Evolutionary conservation across 2,888 invertebrate genomes (phyloP), one percentile per base, ranked within the genome.

Genomic region (Agriotes lineatus): DNA sequence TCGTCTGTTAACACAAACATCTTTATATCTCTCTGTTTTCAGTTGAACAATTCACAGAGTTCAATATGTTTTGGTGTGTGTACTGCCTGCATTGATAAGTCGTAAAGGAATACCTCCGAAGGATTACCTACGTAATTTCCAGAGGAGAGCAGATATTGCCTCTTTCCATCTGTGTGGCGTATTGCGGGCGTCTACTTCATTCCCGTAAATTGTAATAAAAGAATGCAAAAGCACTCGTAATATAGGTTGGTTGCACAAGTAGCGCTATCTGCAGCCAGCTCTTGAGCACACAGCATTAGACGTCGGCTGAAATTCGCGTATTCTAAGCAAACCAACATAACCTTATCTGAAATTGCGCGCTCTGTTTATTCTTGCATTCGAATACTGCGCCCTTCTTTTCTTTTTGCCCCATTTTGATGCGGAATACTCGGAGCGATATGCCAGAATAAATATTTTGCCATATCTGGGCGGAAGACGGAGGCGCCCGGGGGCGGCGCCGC

Each of bases 401-500:
- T 58, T 44, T 58, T 58, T 44, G 42, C 19, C 56, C 44, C 58
- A 18, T 58, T 30, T 58, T 44, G 56, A 56, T 56, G 56, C 56
- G 56, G 16, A 56, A 16, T 22, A 39, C 56, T 39, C 39, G 56
- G 12, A 39, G 39, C 37, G 60, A 48, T 60, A 60, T 30, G 45
- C 60, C 60, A 48, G 48, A 60, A 60, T 60, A 60, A 60, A 60
- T 60, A 60, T 60, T 60, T 60, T 61, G 52, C 39, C 20, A 61
- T 48, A 58, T 58, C 44, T 30, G 58, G 54, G 57, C 58, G 66
- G 57, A 30, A 67, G 54, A 59, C 62, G 52, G 58, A 71, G 58
- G 33, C 50, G 44, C 58, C 39, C 56, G 61, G 62, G 54, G 35
- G 74, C 56, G 64, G 74, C 76, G 78, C 79, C 76, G 79, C 79